Base-by-base conservation (phyloP, 2,113 vertebrate species). In the Pachycephala philippinensis region DNA sequence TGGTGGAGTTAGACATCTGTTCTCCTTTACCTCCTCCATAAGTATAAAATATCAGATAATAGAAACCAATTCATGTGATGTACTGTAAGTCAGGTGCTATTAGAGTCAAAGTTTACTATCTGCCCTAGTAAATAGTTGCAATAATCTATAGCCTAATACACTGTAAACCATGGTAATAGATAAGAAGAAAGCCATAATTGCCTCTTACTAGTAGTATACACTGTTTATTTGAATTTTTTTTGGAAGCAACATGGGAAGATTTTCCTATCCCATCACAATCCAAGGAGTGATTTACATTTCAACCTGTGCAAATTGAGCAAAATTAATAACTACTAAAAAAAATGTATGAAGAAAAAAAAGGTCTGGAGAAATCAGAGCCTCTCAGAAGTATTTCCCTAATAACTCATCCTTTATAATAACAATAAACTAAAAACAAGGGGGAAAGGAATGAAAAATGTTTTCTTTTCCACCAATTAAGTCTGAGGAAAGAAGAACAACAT, bases 21-120 rank as follows among this genome's bases (percentile, higher is more conserved):
- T 87, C 35, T 86, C 5, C 45, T 87, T 89, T 84, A 35, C 45
- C 7, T 82, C 6, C 19, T 60, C 82, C 30, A 87, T 76, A 96
- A 95, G 85, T 91, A 80, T 49, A 91, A 89, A 66, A 2, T 15
- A 88, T 85, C 90, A 89, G 78, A 77, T 93, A 94, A 83, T 61
- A 93, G 63, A 88, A 91, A 91, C 7, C 89, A 88, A 69, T 96
- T 94, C 61, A 23, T 69, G 63, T 82, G 75, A 97, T 85, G 35
- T 87, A 96, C 82, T 83, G 63, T 89, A 79, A 92, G 75, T 91
- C 91, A 76, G 74, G 57, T 72, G n/a, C 84, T 94, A 89, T 94
- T 95, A 96, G 61, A 91, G 53, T 89, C 91, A 94, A 94, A 89
- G 64, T 60, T 60, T 95, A 33, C 79, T 96, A 82, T 94, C 81